Conservation (phyloP, 2,888 invertebrate genomes). For the Liodrosophila aerea region DNA sequence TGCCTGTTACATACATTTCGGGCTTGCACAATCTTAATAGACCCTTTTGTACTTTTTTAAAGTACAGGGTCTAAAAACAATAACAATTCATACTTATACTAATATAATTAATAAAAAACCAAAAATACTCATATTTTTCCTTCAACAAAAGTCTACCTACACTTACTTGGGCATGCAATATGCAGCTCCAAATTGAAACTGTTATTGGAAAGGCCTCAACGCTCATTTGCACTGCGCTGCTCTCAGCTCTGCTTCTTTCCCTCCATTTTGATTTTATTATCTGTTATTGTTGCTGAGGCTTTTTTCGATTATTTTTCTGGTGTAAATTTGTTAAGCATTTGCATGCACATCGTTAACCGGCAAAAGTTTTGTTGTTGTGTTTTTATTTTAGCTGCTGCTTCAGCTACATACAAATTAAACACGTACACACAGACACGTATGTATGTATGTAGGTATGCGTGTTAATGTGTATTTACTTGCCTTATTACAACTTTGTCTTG, state of each 20-base stretch:
- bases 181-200: constrained; percentile 14
- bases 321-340: constrained; percentile 65
- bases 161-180: background rate
- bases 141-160: no score
- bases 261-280: constrained; percentile 19
- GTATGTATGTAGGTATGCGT: constrained; percentile 13
- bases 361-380: constrained; percentile 43
- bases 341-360: constrained; percentile 64
- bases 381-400: constrained; percentile 29
- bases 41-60: no score
- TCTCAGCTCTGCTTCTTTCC: constrained; percentile 8
- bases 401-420: constrained; percentile 49
- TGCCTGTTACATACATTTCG: no score
- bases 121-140: no score
- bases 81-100: no score
- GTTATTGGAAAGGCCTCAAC: constrained; percentile 36
- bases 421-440: constrained; percentile 8
- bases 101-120: no score
- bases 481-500: constrained; percentile 58
- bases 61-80: no score
- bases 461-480: constrained; percentile 16
- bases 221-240: background rate
- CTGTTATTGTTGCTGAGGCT: constrained; percentile 25
- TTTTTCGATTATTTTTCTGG: constrained; percentile 35
- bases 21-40: no score